These are phyloP conservation scores for Diplazon laetatorius DNA, from an alignment of 2,888 invertebrate genomes.

Conservation along the genomic window DNA sequence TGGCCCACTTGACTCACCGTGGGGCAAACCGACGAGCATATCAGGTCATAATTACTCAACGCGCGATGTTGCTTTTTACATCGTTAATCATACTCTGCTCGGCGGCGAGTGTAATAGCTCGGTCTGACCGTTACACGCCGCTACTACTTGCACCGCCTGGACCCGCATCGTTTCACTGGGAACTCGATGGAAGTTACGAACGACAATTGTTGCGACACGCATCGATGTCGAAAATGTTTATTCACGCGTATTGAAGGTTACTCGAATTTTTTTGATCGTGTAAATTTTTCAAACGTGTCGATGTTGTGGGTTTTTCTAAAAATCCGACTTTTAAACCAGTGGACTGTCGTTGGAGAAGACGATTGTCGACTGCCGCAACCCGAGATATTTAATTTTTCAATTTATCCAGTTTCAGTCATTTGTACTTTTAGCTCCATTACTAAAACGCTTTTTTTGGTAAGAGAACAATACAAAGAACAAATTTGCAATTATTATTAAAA, in stretches of 20 bases:
- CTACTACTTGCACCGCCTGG: constrained; percentile 55
- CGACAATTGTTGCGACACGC: constrained; percentile 14
- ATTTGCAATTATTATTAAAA: no score
- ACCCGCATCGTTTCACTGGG: background rate
- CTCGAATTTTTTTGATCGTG: no score
- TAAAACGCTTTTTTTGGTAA: no score
- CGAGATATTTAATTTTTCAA: no score
- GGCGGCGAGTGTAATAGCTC: constrained; percentile 33
- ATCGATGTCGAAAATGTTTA: constrained; percentile 18
- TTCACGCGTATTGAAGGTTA: constrained; percentile 26
- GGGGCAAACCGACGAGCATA: constrained; percentile 44
- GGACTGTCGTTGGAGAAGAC: no score
- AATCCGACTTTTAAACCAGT: no score
- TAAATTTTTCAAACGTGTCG: no score
- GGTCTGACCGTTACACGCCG: constrained; percentile 53
- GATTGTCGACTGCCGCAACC: no score
- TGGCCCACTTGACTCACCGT: constrained; percentile 40
- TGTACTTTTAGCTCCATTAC: no score
- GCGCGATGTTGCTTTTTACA: constrained; percentile 47
- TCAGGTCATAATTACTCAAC: constrained; percentile 59
- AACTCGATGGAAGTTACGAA: background rate
- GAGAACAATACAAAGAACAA: no score
- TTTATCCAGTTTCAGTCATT: no score
- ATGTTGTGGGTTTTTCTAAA: background rate
- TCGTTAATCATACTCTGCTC: constrained; percentile 58